phyloP scores from a whole-genome alignment of 2,888 invertebrate genomes.

The Apamea epomidion region DNA sequence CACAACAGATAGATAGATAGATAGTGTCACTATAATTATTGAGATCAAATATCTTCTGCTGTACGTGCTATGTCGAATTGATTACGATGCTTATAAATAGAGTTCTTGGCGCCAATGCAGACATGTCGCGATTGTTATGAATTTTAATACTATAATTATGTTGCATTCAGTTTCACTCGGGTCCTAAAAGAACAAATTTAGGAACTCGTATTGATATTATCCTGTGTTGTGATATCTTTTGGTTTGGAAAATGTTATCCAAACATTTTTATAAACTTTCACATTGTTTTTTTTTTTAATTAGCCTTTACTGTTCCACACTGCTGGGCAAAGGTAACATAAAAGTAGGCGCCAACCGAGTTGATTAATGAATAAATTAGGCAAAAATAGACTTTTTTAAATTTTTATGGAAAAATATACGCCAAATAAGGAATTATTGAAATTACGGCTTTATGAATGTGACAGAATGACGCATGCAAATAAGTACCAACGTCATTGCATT shows the following conservation, averaged over 20 bases:
- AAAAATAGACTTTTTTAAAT: neutral
- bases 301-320: too few species aligned
- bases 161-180: neutral
- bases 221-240: neutral
- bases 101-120: constrained; percentile 16
- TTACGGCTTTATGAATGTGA: neutral
- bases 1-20: constrained; percentile 26
- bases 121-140: neutral
- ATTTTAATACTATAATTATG: neutral
- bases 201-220: neutral
- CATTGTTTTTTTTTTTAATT: neutral
- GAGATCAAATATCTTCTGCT: constrained; percentile 23
- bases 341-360: neutral
- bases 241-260: neutral
- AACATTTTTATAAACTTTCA: neutral
- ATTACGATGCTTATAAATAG: constrained; percentile 19
- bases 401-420: neutral
- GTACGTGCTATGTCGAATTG: constrained; percentile 2
- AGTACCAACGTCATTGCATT: constrained; percentile 5
- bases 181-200: neutral
- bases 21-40: constrained; percentile 12
- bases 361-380: constrained; percentile 4
- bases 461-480: neutral
- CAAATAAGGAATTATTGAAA: neutral
- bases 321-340: too few species aligned